Evolutionary conservation across 2,888 invertebrate genomes (phyloP), one percentile per base, ranked within the genome.

Genomic region (Agrochola lychnidis): DNA sequence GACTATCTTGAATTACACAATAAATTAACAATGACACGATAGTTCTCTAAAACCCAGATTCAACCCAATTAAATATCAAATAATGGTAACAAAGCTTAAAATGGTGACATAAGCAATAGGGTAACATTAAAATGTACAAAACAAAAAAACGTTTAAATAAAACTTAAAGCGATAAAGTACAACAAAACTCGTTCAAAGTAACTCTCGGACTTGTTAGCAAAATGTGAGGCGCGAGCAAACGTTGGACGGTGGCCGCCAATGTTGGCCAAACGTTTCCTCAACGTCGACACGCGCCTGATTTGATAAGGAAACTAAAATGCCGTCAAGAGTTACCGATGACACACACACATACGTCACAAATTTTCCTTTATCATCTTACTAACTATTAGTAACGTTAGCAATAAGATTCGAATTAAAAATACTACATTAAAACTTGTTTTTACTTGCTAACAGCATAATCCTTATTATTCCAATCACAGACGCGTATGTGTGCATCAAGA

Each of bases 11-110:
- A 67, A 82, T 59, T 85, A 85, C 56, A 89, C 85, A 89, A 88
- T 86, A 83, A 90, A 89, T 89, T 85, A 88, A 89, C 88, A 91
- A 90, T 89, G 87, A 87, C 84, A 89, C 85, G 87, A 85, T 89
- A 89, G 85, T 89, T 85, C 83, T 86, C 76, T 86, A 67, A 74
- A 81, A 76, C 80, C 72, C 81, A 85, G 74, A 79, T 81, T 79
- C 88, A 90, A 91, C 89, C 89, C 87, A 91, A 89, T 89, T 87
- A 90, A 90, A 92, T 91, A 93, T 89, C 88, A 91, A 91, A 84
- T 82, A 88, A 94, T 95, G 95, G 95, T 96, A 95, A 96, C 95
- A 92, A 92, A 92, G 91, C 92, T 92, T 94, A 91, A 94, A 93
- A 93, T 93, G 93, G 93, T 94, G 93, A 94, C 91, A 91, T 92